Evolutionary conservation across 2,113 vertebrate genomes (phyloP), one percentile per base, ranked within the genome.

Genomic region (Cathartes aura): DNA sequence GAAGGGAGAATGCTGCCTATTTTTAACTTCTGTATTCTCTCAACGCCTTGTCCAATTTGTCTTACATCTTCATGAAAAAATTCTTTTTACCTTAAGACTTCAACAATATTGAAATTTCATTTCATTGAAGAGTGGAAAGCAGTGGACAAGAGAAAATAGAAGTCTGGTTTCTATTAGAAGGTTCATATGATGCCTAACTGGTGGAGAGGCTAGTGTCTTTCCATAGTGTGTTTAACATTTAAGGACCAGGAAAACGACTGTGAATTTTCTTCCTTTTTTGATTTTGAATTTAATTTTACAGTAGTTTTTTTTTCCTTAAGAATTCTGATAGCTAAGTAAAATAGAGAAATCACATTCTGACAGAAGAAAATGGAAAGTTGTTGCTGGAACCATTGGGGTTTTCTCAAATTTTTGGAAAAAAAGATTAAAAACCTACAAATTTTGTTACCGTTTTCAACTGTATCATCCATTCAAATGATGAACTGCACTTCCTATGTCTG

Each of bases 401-500:
- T 95, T 83, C 59, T 89, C 18, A 47, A 63, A 34, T 50, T 89
- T 93, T 76, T 11, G 11, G 32, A 27, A 62, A 94, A 47, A 36
- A 36, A 67, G 4, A 80, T 38, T 66, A 32, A 83, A 87, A 68
- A 22, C 24, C 43, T 58, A 50, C 48, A 80, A 48, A 71, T 94
- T 84, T 73, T 91, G 36, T 84, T 90, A 84, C 38, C 26, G 32
- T 89, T 95, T 95, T 84, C 29, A 59, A 56, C 43, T 63, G 12
- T 66, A 81, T 93, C 60, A 60, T 92, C 50, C 72, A 92, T 96
- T 96, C 26, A 47, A 78, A 91, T 96, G 92, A 97, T 70, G 47
- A 89, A 95, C 24, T 87, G 76, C 73, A 45, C 52, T 84, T 89
- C 43, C 52, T 97, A 38, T 21, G 42, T 87, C 90, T 95, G 96